A percentile compares a stretch with the other conserved stretches of the same genome.
These are phyloP conservation scores for Isaurus tuberculatus DNA, from an alignment of 92 coral and sea anemone genomes.

Conservation along the genomic window DNA sequence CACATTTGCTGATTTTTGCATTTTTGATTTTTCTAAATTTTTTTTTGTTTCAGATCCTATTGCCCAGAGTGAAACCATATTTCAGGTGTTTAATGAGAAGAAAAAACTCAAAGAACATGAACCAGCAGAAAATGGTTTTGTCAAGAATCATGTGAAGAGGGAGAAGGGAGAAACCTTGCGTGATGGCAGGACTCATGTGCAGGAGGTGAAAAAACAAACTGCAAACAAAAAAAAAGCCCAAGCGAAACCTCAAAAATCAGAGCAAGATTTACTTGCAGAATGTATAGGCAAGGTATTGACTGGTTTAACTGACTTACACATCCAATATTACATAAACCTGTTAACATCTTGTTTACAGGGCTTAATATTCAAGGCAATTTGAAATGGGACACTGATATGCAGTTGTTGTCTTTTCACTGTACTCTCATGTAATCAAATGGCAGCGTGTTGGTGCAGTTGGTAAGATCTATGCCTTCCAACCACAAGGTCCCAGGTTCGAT, in stretches of 20 bases:
- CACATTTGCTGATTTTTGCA: too few species aligned
- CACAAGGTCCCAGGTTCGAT: too few species aligned
- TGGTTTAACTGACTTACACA: too few species aligned
- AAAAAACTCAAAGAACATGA: constrained; percentile 43
- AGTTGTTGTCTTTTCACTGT: too few species aligned
- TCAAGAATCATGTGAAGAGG: constrained; percentile 55
- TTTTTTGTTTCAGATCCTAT: constrained; percentile 74
- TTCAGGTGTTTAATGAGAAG: constrained; percentile 72
- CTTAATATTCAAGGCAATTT: not conserved
- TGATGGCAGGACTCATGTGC: constrained; percentile 44
- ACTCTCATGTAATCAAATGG: too few species aligned
- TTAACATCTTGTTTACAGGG: not conserved
- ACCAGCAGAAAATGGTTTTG: constrained; percentile 42
- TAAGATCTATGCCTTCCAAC: too few species aligned
- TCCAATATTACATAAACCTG: not conserved
- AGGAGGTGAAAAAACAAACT: constrained; percentile 24
- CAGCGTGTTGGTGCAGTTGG: too few species aligned
- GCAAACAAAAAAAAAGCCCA: constrained; percentile 59
- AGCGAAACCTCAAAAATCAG: constrained; percentile 75
- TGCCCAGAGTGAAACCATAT: constrained; percentile 84
- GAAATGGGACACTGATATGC: too few species aligned
- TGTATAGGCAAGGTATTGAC: constrained; percentile 64
- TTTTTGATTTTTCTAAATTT: too few species aligned
- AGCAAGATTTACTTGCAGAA: constrained; percentile 72
- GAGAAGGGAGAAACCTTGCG: constrained; percentile 5